Conservation (phyloP, 2,113 vertebrate genomes). For the Girardinichthys multiradiatus region DNA sequence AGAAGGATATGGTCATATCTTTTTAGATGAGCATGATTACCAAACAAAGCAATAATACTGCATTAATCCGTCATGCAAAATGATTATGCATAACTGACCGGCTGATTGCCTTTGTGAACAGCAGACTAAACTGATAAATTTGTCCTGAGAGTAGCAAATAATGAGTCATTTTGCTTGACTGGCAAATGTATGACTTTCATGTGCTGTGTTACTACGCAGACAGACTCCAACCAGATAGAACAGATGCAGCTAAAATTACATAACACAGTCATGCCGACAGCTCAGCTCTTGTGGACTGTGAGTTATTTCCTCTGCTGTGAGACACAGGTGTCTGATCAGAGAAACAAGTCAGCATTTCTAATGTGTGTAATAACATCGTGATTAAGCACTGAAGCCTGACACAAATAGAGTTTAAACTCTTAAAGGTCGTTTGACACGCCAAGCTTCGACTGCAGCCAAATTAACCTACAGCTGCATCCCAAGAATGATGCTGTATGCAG, state of each 20-base stretch:
- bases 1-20: conserved; percentile 4
- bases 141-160: conserved; percentile 25
- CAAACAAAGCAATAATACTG: conserved; percentile 23
- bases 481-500: conserved; percentile 13
- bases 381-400: conserved; percentile 55
- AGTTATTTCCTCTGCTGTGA: conserved; percentile 54
- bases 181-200: conserved; percentile 12
- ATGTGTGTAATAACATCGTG: conserved; percentile 47
- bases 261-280: conserved; percentile 38
- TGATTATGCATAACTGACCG: conserved; percentile 9
- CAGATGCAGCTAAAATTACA: conserved; percentile 27
- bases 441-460: conserved; percentile 32
- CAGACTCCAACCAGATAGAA: conserved; percentile 18
- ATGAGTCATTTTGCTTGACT: conserved; percentile 27
- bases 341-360: conserved; percentile 52
- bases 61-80: conserved; percentile 14
- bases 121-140: conserved; percentile 24
- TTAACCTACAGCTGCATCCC: conserved; percentile 36
- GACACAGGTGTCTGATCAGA: conserved; percentile 60
- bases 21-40: conserved; percentile 14
- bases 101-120: conserved; percentile 1
- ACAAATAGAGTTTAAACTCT: conserved; percentile 29
- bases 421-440: conserved; percentile 73
- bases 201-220: conserved; percentile 1
- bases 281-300: conserved; percentile 22